Evolutionary conservation across 2,113 vertebrate genomes (phyloP), one percentile per base, ranked within the genome.

Genomic region (Sialia sialis): DNA sequence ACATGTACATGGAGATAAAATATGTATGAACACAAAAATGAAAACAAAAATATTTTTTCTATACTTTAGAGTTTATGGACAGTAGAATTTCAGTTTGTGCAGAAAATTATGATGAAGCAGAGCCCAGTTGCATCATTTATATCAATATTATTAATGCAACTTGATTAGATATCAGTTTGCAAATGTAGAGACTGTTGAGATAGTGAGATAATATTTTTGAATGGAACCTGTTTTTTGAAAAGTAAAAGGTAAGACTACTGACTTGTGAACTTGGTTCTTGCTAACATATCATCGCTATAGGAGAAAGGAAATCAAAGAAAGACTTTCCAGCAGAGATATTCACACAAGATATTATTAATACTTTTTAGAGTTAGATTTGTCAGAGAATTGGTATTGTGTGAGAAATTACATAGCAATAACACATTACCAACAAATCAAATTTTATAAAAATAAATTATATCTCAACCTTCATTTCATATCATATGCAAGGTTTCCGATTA

Each of bases 111-210:
- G 64, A 34, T 43, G 20, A 67, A 67, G 11, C 43, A 73, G 52
- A 49, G 66, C 4, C 1, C 41, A 79, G 2, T 21, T 75, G 6
- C 16, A 30, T 46, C 0, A 62, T 46, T 83, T n/a, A 0, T n/a
- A 56, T 72, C 16, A 34, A 38, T 78, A 32, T 16, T 49, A 29
- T 54, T 43, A 63, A 20, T 30, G 14, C 5, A 54, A 55, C 7
- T 44, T 62, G 25, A 52, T 11, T 48, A 49, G n/a, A 54, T 69
- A 38, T 4, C 22, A 83, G 38, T 74, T 73, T 88, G 5, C 10
- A 85, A 67, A 60, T 39, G 5, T 41, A 41, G 11, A 14, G 21
- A 48, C 1, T 29, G 7, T 20, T 77, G 27, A 79, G 16, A 49
- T 22, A 56, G 29, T 43, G 36, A 80, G 15, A 39, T 34, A 72